Base-by-base conservation (phyloP, 2,888 invertebrate species). In the Caprella mutica region DNA sequence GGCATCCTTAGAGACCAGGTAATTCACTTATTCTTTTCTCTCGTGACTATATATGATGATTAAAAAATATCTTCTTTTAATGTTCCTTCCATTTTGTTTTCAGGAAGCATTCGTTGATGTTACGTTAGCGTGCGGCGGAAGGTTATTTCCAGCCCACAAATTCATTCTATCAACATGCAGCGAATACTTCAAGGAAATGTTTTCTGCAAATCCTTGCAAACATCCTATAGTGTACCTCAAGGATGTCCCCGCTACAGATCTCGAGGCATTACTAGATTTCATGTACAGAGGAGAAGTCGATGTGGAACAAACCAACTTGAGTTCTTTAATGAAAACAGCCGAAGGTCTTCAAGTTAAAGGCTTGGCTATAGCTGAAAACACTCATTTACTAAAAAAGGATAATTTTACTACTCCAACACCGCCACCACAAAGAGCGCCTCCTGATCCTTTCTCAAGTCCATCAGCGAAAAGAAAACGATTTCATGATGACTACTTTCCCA, bases 41-140 rank as follows among this genome's bases (percentile, higher is more conserved):
- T 39, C 12, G 5, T 39, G 5, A 6, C 39, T 4, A 17, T 19
- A 17, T 9, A 17, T 4, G 4, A 17, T 17, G n/a, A n/a, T 19
- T 17, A 9, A 17, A 5, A 5, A 8, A 19, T 9, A n/a, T 5
- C 44, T 4, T 24, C 21, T 26, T 24, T 26, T 17, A 6, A 5
- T 21, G 4, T 17, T 21, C 26, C 33, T 50, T 24, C 19, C n/a
- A 17, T 38, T 19, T 52, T 21, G 27, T 52, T 44, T 38, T 23
- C 59, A 63, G 63, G 63, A 63, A 55, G 63, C 59, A 46, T 63
- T 63, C 58, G 59, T 63, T 23, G 63, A 63, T 39, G 63, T 63
- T 40, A 63, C 63, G 19, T 50, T 63, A 29, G 63, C 63, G 12
- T 63, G 63, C 42, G 63, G 59, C 38, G 63, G 63, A n/a, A 63